Base-by-base conservation (phyloP, 2,113 vertebrate species). In the Erpornis zantholeuca region DNA sequence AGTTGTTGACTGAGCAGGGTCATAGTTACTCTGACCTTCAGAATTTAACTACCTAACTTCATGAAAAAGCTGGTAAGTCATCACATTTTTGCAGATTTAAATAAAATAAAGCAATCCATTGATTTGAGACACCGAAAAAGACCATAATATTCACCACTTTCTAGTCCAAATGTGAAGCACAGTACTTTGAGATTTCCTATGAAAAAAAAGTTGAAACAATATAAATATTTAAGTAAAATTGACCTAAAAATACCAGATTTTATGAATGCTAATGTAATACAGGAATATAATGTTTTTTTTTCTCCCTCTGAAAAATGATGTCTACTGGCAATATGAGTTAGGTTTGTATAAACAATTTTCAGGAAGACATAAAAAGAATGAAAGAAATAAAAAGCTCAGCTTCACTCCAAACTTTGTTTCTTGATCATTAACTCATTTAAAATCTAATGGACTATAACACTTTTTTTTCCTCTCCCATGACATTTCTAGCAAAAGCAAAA, bases 1-100 rank as follows among this genome's bases (percentile, higher is more conserved):
- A 82, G 42, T 25, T 29, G 42, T 40, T 92, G 69, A 68, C 33
- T 92, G n/a, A 78, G 47, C 42, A 90, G 38, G 38, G 47, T 53
- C n/a, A 75, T 20, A 29, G 66, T 90, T 87, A 66, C 45, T 57
- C 25, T 73, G 84, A 85, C 85, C 84, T 95, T 97, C 84, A 80
- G 36, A 92, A 86, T 86, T 73, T 63, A 92, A 40, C 70, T 63
- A 36, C 15, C 16, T 54, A 64, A 42, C 38, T 38, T 54, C 7
- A 27, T 33, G 21, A 69, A 29, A 82, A 86, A 93, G 20, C 1
- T 25, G 13, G 14, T 35, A 28, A 91, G 17, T 84, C 20, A 60
- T 52, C 6, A 16, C 21, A 49, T 76, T 64, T 91, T 52, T 56
- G 3, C 17, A 71, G 12, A 36, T 40, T 79, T 68, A n/a, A 76